Evolutionary conservation across 2,888 invertebrate species (phyloP).

Genomic region (Disparrhopalites patrizii): DNA sequence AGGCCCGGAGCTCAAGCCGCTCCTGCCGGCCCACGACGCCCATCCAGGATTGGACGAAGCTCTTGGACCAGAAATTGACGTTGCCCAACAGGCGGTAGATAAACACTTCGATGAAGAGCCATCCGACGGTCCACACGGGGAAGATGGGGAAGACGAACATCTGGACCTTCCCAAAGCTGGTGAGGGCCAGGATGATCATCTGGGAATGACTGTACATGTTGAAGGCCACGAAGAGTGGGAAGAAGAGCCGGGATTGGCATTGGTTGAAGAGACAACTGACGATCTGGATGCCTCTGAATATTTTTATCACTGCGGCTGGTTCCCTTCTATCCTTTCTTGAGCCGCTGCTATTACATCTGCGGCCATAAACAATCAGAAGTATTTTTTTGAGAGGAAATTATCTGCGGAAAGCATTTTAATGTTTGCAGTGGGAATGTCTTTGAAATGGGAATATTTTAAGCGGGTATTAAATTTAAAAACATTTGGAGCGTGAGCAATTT

Average conservation of each 20-base stretch:
- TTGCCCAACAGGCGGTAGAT: conserved; percentile 4
- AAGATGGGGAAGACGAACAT: background rate
- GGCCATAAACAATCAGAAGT: no score
- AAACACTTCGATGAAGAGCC: background rate
- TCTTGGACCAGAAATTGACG: background rate
- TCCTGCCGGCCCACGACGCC: background rate
- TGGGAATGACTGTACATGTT: background rate
- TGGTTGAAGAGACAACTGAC: background rate
- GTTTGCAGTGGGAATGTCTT: no score
- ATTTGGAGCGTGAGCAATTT: no score
- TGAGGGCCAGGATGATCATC: background rate
- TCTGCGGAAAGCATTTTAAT: no score
- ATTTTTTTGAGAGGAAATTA: no score
- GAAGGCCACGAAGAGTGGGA: background rate
- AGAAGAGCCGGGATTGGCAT: background rate
- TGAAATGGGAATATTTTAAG: no score
- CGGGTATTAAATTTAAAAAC: no score
- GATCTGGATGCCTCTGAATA: background rate
- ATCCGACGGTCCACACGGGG: background rate
- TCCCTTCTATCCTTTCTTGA: no score
- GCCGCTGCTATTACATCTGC: no score
- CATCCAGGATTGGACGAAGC: conserved; percentile 4
- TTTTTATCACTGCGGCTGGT: background rate
- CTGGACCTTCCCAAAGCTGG: background rate
- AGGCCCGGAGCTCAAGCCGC: background rate